Conservation (phyloP, 2,888 invertebrate species). For the Tenodera sinensis region DNA sequence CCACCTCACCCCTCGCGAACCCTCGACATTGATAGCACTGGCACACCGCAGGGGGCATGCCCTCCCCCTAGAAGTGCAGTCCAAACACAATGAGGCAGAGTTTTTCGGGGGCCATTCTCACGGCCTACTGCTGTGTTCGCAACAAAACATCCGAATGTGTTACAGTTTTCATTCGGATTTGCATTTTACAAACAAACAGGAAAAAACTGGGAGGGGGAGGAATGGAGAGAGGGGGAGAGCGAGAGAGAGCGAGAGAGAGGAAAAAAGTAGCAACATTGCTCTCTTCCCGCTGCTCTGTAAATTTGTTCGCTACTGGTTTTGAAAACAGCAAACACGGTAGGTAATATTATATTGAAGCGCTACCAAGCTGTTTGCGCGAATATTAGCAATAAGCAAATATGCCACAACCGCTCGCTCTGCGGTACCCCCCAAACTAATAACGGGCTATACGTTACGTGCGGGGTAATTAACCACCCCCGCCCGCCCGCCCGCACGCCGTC, state of each 20-base stretch:
- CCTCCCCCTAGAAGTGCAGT: background rate
- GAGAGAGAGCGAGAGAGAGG: background rate
- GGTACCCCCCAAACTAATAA: constrained; percentile 15
- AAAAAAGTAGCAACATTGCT: background rate
- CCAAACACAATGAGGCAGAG: background rate
- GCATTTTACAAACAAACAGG: constrained; percentile 11
- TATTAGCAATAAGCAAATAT: background rate
- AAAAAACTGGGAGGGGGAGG: background rate
- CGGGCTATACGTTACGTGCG: background rate
- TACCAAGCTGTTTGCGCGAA: background rate
- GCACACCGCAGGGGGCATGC: background rate
- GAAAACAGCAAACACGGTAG: constrained; percentile 12
- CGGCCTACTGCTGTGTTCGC: background rate
- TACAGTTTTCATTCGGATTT: constrained; percentile 2
- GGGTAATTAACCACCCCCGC: constrained; percentile 5
- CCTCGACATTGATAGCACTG: background rate
- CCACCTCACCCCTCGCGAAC: background rate
- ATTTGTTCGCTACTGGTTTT: constrained; percentile 2
- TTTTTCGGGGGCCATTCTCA: background rate
- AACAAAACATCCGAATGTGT: background rate
- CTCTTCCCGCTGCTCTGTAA: background rate
- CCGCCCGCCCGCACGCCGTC: background rate
- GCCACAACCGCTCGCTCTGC: background rate
- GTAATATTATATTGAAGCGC: constrained; percentile 14
- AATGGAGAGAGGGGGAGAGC: background rate